Conservation (phyloP, 1,140 invertebrate species). For the Drosophila simulans region DNA sequence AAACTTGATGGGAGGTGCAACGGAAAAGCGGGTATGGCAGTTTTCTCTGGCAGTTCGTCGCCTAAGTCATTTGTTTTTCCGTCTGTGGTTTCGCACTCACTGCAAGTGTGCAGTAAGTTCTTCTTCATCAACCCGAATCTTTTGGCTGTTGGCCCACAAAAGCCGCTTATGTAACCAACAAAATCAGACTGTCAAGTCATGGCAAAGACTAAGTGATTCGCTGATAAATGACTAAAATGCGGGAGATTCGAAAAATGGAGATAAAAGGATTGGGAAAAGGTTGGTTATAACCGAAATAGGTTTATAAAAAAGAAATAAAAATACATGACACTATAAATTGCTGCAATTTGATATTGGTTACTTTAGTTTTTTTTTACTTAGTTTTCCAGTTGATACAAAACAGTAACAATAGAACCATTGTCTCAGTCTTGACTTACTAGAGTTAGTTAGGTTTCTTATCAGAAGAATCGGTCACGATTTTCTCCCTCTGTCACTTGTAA, state of each 20-base stretch:
- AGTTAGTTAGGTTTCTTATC: not conserved
- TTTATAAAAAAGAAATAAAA: not conserved
- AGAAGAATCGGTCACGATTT: conserved; percentile 1
- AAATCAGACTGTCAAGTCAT: conserved; percentile 26
- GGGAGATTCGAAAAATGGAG: not conserved
- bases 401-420: too few species aligned
- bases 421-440: too few species aligned
- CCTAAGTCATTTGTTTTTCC: conserved; percentile 52
- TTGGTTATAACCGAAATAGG: conserved; percentile 1
- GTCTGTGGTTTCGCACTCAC: not conserved
- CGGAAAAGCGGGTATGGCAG: not conserved
- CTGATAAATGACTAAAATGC: conserved; percentile 13
- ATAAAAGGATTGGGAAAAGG: conserved; percentile 1
- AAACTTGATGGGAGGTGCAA: not conserved
- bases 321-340: not conserved
- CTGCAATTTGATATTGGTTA: too few species aligned
- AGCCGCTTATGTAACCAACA: conserved; percentile 41
- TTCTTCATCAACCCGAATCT: not conserved
- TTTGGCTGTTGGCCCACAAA: conserved; percentile 24
- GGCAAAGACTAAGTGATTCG: conserved; percentile 23
- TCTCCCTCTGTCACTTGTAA: conserved; percentile 3
- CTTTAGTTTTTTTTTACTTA: too few species aligned
- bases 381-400: too few species aligned
- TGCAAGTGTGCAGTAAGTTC: not conserved
- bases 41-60: conserved; percentile 46